Base-by-base conservation (phyloP, 2,797 vertebrate genomes). In the Perodicticus potto region DNA sequence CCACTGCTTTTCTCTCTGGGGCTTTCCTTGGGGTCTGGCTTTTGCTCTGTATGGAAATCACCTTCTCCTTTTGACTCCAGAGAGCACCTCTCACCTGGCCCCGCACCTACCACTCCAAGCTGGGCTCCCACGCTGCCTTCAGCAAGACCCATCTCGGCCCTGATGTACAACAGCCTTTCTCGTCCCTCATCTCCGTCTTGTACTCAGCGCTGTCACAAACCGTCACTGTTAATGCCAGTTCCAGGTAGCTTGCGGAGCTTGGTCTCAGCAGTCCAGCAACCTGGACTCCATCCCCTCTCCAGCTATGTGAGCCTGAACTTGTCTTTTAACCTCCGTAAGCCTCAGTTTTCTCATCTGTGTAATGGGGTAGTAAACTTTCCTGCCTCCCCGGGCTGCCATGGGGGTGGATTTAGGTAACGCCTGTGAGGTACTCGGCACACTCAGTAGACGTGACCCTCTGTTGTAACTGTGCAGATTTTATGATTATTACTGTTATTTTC, bases 161-260 rank as follows among this genome's bases (percentile, higher is more conserved):
- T 1, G 53, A 12, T 0, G 2, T 10, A 1, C 3, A 13, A 16
- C 43, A n/a, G 25, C 32, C n/a, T 7, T 27, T 53, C 25, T 45
- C 0, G 37, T 32, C 6, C 37, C 17, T 34, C 59, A 0, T 72
- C 81, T 49, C 37, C 20, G 49, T 25, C 63, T 63, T 37, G 32
- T 1, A 1, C 8, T 3, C 2, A 0, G 2, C 0, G 2, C 1
- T 53, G 1, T 34, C 57, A 5, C 2, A 10, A 10, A 5, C 34
- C 22, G 32, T 40, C 7, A 0, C 59, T 0, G 2, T 2, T 14
- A 7, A 17, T 23, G 1, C 53, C 13, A 1, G 10, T 7, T 29
- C 16, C 6, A 0, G 82, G 17, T 12, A 13, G 57, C 14, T 4
- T 19, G 23, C 40, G 37, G 10, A n/a, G 34, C 17, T 4, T 29